Percentiles rank a stretch among this genome's conserved stretches.
Evolutionary conservation across 2,888 invertebrate species (phyloP).

Genomic region (Eledone cirrhosa): DNA sequence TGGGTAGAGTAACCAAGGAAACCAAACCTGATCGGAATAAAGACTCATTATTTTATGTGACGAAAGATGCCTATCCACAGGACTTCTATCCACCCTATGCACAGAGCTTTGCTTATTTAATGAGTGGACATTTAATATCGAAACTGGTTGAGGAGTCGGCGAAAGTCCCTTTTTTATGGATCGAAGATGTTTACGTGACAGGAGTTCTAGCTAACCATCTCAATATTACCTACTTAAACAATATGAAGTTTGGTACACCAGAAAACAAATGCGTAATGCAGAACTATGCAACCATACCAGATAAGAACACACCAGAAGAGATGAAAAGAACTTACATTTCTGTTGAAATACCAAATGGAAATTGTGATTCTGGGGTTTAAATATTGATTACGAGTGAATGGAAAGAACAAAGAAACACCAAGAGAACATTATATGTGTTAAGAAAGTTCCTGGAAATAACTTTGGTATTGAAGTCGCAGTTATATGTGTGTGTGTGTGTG

Average conservation of each 20-base stretch:
- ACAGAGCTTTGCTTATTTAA: background rate
- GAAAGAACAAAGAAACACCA: too few species aligned
- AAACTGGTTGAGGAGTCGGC: background rate
- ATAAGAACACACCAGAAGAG: too few species aligned
- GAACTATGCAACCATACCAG: too few species aligned
- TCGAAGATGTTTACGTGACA: slow-evolving; percentile 1
- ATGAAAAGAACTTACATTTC: too few species aligned
- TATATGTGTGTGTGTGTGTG: too few species aligned
- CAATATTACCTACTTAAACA: background rate
- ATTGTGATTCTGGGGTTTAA: too few species aligned
- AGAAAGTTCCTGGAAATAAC: too few species aligned
- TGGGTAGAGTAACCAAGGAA: background rate
- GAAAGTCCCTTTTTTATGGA: background rate
- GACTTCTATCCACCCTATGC: background rate
- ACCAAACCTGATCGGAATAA: background rate
- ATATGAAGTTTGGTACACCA: background rate
- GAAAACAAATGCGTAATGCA: background rate
- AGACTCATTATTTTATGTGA: background rate
- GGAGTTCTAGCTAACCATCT: background rate
- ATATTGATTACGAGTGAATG: too few species aligned
- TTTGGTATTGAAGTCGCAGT: too few species aligned
- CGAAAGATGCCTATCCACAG: background rate
- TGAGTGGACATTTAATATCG: background rate
- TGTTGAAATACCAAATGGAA: too few species aligned
- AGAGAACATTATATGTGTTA: too few species aligned